Evolutionary conservation across 1,140 invertebrate species (phyloP), one percentile per base, ranked within the genome.

Genomic region (Papilio dardanus): DNA sequence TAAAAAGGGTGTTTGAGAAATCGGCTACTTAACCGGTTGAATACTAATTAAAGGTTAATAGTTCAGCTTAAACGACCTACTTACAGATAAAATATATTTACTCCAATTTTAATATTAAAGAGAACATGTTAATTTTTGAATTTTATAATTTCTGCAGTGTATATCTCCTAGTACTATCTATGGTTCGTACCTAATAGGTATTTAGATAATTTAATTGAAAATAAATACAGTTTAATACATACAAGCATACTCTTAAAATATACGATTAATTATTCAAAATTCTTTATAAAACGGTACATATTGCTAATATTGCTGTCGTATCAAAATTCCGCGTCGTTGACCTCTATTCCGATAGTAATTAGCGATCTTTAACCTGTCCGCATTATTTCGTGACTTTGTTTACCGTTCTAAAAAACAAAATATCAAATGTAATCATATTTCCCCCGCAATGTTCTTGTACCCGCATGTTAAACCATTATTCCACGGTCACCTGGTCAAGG

Each of bases 291-390:
- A 37, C 35, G 35, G 35, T 0, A 37, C 10, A 37, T 37, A 14
- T 37, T 2, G 0, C 10, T 12, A 37, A 37, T 14, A 37, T 37
- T 14, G 10, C n/a, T n/a, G n/a, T n/a, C n/a, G n/a, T n/a, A n/a
- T n/a, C n/a, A n/a, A 37, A 12, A 37, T 37, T 37, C 35, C 35
- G 35, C 8, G 3, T 37, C 35, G n/a, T n/a, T n/a, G 35, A 37
- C 35, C 83, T 85, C 86, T 84, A 88, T 83, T 85, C 82, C 83
- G 79, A 82, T 85, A 81, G 77, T 75, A 69, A 80, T 77, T 75
- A 80, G 80, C 79, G 80, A 71, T 76, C 78, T 81, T 68, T 76
- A 73, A 78, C 79, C 78, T 75, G 79, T 69, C 75, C 67, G 66
- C 74, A 74, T 67, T 42, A 76, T 69, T 76, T 79, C 80, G 76